Conservation (phyloP, 2,113 vertebrate species). For the Tragelaphus strepsiceros region DNA sequence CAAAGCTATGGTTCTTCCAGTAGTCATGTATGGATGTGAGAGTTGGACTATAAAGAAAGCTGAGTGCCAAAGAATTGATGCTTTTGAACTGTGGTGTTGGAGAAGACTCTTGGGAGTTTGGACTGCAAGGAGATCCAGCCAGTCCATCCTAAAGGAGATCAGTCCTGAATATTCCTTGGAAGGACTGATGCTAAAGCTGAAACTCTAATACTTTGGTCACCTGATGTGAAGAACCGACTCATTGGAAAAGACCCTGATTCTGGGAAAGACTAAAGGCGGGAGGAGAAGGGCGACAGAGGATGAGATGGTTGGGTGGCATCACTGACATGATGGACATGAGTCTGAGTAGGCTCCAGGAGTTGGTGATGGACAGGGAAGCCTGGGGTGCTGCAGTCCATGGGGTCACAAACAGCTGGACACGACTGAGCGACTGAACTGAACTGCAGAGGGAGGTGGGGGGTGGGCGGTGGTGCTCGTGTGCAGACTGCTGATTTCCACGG, state of each 20-base stretch:
- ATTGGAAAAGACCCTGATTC: background rate
- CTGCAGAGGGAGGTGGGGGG: background rate
- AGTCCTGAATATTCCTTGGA: background rate
- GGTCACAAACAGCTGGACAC: background rate
- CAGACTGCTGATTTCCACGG: background rate
- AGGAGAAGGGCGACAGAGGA: background rate
- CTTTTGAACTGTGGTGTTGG: background rate
- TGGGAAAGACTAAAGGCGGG: background rate
- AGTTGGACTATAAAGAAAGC: background rate
- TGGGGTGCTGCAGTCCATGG: background rate
- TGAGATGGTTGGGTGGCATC: background rate
- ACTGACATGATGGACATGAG: background rate
- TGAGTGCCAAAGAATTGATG: background rate
- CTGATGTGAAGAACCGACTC: background rate
- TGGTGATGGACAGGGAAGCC: background rate
- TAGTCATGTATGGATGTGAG: background rate
- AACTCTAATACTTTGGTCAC: background rate
- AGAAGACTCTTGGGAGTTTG: background rate
- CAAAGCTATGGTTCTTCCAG: background rate
- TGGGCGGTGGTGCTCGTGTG: accelerated
- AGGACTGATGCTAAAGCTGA: background rate
- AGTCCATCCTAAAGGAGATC: background rate
- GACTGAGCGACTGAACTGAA: background rate
- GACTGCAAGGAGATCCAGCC: background rate
- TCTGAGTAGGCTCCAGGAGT: background rate